Conservation (phyloP, 1,140 invertebrate genomes). For the Drosophila fuyamai region DNA sequence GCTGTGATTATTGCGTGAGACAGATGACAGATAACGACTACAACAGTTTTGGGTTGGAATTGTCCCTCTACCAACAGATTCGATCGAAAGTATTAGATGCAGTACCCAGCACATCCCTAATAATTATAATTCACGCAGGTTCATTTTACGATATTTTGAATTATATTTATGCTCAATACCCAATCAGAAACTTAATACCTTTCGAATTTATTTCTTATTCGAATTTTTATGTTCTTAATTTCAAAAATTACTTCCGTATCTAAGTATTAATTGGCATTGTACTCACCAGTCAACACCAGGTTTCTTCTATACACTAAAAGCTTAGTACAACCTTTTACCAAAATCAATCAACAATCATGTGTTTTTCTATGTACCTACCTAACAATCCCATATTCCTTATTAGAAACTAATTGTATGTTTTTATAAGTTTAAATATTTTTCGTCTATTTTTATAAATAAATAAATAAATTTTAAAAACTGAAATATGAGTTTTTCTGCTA, state of each 20-base stretch:
- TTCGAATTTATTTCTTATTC: slow-evolving; percentile 69
- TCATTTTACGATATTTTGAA: slow-evolving; percentile 21
- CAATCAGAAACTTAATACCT: slow-evolving; percentile 4
- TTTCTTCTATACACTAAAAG: slow-evolving; percentile 9
- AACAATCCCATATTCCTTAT: slow-evolving; percentile 36
- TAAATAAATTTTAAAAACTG: slow-evolving; percentile 16
- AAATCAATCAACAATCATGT: slow-evolving; percentile 29
- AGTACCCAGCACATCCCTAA: slow-evolving; percentile 13
- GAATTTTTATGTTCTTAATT: slow-evolving; percentile 43
- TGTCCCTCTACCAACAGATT: background rate
- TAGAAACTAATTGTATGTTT: slow-evolving; percentile 39
- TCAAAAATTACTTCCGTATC: slow-evolving; percentile 35
- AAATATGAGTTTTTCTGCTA: background rate
- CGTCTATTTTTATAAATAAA: slow-evolving; percentile 50
- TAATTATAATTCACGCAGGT: slow-evolving; percentile 16
- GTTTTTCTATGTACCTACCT: slow-evolving; percentile 51
- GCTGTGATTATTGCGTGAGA: slow-evolving; percentile 71
- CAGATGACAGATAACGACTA: slow-evolving; percentile 20
- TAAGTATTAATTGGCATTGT: slow-evolving; percentile 58
- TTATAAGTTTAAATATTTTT: slow-evolving; percentile 31
- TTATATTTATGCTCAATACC: slow-evolving; percentile 19
- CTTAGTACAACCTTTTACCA: slow-evolving; percentile 20
- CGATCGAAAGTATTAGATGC: slow-evolving; percentile 48
- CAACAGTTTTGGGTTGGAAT: slow-evolving; percentile 37
- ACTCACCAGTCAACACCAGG: background rate